phyloP scores from a whole-genome alignment of 1,140 invertebrate genomes.

The Polypedilum pembai region DNA sequence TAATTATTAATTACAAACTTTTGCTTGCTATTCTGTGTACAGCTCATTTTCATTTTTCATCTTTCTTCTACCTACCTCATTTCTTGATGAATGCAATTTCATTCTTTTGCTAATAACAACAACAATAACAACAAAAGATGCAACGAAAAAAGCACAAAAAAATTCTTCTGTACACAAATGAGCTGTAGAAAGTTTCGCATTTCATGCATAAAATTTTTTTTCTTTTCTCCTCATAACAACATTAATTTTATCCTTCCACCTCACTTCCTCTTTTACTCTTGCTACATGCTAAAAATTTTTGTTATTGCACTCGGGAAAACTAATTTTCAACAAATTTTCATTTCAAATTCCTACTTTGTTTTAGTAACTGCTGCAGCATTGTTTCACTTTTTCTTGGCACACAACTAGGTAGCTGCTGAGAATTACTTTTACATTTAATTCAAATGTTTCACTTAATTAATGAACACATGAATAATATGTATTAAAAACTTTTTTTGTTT shows the following conservation, averaged over 20 bases:
- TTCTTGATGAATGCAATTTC: background rate
- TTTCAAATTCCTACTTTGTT: background rate
- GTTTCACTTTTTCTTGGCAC: too few species aligned
- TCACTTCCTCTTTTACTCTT: background rate
- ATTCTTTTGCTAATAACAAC: background rate
- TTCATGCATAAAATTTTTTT: background rate
- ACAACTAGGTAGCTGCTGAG: too few species aligned
- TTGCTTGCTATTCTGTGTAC: background rate
- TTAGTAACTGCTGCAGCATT: too few species aligned
- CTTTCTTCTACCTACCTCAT: background rate
- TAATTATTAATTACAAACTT: conserved; percentile 15
- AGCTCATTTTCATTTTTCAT: background rate
- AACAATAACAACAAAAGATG: background rate
- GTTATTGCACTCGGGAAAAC: conserved; percentile 10
- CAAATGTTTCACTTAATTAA: too few species aligned
- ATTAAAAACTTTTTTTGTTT: too few species aligned
- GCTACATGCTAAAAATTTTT: background rate
- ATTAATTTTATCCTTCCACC: background rate
- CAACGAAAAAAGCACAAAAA: background rate
- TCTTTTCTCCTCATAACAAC: background rate
- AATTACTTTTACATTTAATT: too few species aligned
- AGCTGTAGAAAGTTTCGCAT: conserved; percentile 2
- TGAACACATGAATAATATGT: too few species aligned
- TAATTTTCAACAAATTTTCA: conserved; percentile 19
- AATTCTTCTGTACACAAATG: background rate